Conservation (phyloP, 2,113 vertebrate genomes). For the Tinamus guttatus region DNA sequence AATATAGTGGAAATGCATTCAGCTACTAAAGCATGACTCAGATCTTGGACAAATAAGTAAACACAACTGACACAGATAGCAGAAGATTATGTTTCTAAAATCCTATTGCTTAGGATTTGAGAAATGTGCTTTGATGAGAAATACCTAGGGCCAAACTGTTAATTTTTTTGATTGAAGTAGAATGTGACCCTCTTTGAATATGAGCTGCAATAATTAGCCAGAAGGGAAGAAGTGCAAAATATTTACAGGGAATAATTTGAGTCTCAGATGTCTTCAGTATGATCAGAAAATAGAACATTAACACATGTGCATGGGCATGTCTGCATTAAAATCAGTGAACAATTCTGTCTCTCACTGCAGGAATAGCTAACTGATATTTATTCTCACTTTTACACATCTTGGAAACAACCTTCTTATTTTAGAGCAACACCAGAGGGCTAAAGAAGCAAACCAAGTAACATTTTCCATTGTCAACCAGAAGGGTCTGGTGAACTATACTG, state of each 20-base stretch:
- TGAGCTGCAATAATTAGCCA: constrained; percentile 4
- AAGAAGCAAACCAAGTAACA: neutral
- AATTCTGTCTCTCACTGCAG: neutral
- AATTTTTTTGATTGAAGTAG: neutral
- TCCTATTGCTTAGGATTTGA: neutral
- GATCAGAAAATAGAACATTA: constrained; percentile 29
- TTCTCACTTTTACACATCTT: neutral
- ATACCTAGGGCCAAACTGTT: neutral
- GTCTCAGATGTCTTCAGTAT: constrained; percentile 31
- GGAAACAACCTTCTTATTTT: neutral
- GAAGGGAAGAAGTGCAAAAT: neutral
- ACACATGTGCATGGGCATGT: neutral
- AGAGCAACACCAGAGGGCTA: neutral
- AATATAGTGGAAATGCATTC: neutral
- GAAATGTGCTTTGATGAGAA: neutral
- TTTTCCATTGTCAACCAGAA: neutral
- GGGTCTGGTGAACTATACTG: neutral
- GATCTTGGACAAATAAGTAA: neutral
- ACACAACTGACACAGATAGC: neutral
- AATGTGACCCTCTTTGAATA: neutral
- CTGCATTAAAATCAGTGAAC: neutral
- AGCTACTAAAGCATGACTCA: neutral
- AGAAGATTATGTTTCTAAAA: neutral
- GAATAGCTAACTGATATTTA: neutral
- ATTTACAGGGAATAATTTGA: constrained; percentile 15